Evolutionary conservation across 2,888 invertebrate genomes (phyloP), one percentile per base, ranked within the genome.

Genomic region (Polydesmus complanatus): DNA sequence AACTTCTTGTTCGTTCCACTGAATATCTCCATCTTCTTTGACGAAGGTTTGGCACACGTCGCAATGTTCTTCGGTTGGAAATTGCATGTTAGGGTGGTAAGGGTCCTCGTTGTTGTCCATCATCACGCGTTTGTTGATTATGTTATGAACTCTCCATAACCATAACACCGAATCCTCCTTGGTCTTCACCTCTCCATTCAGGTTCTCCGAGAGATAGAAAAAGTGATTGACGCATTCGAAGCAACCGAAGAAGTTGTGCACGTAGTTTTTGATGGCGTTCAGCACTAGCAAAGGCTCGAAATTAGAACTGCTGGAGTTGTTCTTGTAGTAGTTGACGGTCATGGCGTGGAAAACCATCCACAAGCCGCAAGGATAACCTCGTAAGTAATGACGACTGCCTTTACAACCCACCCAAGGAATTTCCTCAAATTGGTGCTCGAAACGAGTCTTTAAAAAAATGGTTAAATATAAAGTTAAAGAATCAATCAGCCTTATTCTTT

Each of bases 341-440:
- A 98, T 74, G 48, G 85, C 86, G 71, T 98, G 98, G 72, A 95
- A 98, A 67, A 94, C 75, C 18, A 84, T 86, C 98, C 98, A 98
- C 37, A 98, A 77, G 0, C 93, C 87, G 75, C 97, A 98, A 0
- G 94, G 88, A 73, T 89, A 97, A 14, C 95, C 94, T 57, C 96
- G 79, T 68, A 80, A 83, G 63, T 79, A 78, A 0, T 82, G 74
- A 61, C 80, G 78, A 67, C 92, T 92, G 11, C 93, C 91, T 67
- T 78, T 79, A 71, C 97, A 98, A 1, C 84, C 85, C 47, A 87
- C 74, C 82, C 86, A 96, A 19, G 76, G 61, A 11, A 62, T 57
- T n/a, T n/a, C n/a, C n/a, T n/a, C n/a, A n/a, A n/a, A n/a, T n/a
- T n/a, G n/a, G n/a, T n/a, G n/a, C n/a, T n/a, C n/a, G n/a, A n/a